Conservation (phyloP, 1,140 invertebrate species). For the Rhagoletis pomonella region DNA sequence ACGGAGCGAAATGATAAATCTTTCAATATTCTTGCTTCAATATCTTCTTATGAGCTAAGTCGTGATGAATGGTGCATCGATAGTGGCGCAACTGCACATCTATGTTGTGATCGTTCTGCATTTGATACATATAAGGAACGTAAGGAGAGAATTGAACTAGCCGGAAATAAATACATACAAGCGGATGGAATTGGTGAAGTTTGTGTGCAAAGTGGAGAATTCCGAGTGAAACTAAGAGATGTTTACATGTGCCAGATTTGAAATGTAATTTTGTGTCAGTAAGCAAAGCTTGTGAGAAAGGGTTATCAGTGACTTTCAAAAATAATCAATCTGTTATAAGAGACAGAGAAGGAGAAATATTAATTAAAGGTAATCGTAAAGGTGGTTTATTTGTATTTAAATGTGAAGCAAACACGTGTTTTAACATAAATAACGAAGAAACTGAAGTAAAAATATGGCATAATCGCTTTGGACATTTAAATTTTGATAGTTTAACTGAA, state of each 20-base stretch:
- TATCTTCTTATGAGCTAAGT: not conserved
- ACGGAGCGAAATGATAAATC: slow-evolving; percentile 4
- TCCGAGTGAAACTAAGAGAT: not conserved
- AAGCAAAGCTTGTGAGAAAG: not conserved
- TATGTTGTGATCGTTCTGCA: slow-evolving; percentile 2
- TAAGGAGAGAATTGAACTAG: not conserved
- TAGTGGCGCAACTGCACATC: slow-evolving; percentile 38
- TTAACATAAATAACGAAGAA: not conserved
- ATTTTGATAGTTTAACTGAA: not conserved
- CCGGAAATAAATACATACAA: not conserved
- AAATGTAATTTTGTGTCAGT: slow-evolving; percentile 53
- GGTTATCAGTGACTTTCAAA: not conserved
- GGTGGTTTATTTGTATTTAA: not conserved
- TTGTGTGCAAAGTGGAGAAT: slow-evolving; percentile 31
- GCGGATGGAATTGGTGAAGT: slow-evolving; percentile 64
- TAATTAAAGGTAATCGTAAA: not conserved
- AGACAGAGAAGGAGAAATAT: not conserved
- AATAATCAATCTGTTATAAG: not conserved
- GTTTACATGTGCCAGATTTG: slow-evolving; percentile 29
- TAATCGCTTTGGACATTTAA: slow-evolving; percentile 18
- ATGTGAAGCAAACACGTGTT: not conserved
- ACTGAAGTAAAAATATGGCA: slow-evolving; percentile 15
- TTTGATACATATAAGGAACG: not conserved
- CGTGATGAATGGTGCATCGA: slow-evolving; percentile 27
- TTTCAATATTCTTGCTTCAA: not conserved